Evolutionary conservation across 2,888 invertebrate genomes (phyloP), one percentile per base, ranked within the genome.

Genomic region (Ametastegia equiseti): DNA sequence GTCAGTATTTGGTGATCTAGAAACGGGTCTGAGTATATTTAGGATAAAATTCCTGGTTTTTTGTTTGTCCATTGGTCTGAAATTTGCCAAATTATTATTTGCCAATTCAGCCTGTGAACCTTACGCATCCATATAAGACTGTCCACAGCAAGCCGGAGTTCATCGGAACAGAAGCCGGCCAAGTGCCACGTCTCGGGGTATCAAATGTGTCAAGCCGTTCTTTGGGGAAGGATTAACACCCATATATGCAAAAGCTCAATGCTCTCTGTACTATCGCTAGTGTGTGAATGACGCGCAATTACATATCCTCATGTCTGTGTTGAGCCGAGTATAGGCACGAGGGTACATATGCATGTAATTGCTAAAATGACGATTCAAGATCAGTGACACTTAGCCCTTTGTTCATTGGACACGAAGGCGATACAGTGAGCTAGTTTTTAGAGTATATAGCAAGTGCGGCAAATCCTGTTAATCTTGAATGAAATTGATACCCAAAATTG

Each of bases 81-180:
- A 60, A 57, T 60, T 79, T 69, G 45, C 73, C 54, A 45, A 27
- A 23, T 45, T 39, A 23, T 42, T 19, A 6, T 50, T 7, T 19
- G 19, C 36, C 23, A 65, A 65, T 65, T 65, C n/a, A 33, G n/a
- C n/a, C 54, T 23, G 27, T 33, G 63, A 15, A 65, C 30, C 33
- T 33, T 13, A 11, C 42, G 67, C 67, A 67, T 67, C 67, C 67
- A 67, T n/a, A n/a, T 67, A 67, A 47, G 71, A 71, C 71, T 71
- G 71, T 30, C 47, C 47, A 27, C 47, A n/a, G n/a, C n/a, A 27
- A 71, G 47, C 13, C 63, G 23, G 23, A 78, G 78, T 78, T 78
- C 45, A 47, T 82, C 82, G 83, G 80, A 80, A 83, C 84, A 84
- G 87, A 87, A 87, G 83, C 87, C 87, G 77, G n/a, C 36, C 80